Conservation (phyloP, 2,797 vertebrate genomes). For the Pachyuromys duprasi region DNA sequence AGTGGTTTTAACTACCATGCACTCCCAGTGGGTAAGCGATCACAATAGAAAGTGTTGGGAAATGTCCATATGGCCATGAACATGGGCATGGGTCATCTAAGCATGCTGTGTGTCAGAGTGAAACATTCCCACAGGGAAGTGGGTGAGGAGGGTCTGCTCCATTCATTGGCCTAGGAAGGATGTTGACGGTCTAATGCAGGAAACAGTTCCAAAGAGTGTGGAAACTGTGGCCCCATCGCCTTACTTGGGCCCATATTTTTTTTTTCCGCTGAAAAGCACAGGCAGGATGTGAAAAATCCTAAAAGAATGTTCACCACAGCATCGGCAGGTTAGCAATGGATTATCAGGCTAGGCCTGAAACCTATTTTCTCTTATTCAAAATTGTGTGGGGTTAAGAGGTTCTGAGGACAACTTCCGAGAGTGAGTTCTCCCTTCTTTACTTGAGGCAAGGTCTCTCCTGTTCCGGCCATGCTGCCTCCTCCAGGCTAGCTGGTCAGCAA, state of each 20-base stretch:
- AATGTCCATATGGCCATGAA: background rate
- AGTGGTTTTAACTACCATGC: background rate
- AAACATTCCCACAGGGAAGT: background rate
- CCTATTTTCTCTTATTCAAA: background rate
- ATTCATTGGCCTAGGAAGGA: background rate
- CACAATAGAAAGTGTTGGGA: background rate
- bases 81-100: background rate
- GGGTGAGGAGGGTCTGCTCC: background rate
- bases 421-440: background rate
- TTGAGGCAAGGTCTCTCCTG: background rate
- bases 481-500: background rate
- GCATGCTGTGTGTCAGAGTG: background rate
- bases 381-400: background rate
- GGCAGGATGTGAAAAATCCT: background rate
- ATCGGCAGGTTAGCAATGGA: background rate
- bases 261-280: background rate
- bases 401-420: background rate
- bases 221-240: background rate
- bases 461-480: too few relatives aligned
- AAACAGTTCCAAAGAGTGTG: slow-evolving; percentile 28
- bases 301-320: background rate
- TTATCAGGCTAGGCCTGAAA: background rate
- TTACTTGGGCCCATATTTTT: background rate
- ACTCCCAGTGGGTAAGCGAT: background rate
- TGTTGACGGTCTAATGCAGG: background rate